These are phyloP conservation scores for Torymus tubicola DNA, from an alignment of 2,888 invertebrate genomes.

Conservation along the genomic window DNA sequence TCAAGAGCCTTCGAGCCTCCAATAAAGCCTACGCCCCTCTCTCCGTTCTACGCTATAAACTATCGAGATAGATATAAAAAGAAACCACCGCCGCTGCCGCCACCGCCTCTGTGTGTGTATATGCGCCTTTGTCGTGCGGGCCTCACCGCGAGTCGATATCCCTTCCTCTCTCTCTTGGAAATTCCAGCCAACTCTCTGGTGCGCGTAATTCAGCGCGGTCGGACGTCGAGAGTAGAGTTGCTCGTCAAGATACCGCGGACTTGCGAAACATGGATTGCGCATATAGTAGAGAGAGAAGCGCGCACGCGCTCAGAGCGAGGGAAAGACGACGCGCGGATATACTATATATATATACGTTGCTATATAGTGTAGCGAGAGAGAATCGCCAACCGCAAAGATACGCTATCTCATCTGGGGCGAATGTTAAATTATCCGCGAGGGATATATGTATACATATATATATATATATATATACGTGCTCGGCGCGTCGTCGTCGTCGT, in stretches of 20 bases:
- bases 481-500: no score
- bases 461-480: no score
- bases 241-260: constrained; percentile 23
- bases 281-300: background rate
- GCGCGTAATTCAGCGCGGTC: constrained; percentile 20
- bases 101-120: constrained; percentile 22
- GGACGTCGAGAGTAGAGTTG: no score
- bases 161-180: background rate
- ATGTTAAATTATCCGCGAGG: constrained; percentile 67
- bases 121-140: background rate
- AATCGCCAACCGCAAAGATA: constrained; percentile 64
- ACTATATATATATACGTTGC: no score
- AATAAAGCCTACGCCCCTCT: constrained; percentile 14
- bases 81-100: background rate
- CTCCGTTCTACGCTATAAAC: constrained; percentile 27
- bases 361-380: constrained; percentile 35
- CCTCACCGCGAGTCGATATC: constrained; percentile 14
- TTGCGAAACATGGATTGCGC: constrained; percentile 9
- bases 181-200: background rate
- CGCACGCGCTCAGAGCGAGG: no score
- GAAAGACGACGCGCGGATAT: no score
- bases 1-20: constrained; percentile 35
- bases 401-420: constrained; percentile 67
- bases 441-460: background rate
- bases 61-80: constrained; percentile 37